Base-by-base conservation (phyloP, 2,888 invertebrate species). In the Heliconius hortense region DNA sequence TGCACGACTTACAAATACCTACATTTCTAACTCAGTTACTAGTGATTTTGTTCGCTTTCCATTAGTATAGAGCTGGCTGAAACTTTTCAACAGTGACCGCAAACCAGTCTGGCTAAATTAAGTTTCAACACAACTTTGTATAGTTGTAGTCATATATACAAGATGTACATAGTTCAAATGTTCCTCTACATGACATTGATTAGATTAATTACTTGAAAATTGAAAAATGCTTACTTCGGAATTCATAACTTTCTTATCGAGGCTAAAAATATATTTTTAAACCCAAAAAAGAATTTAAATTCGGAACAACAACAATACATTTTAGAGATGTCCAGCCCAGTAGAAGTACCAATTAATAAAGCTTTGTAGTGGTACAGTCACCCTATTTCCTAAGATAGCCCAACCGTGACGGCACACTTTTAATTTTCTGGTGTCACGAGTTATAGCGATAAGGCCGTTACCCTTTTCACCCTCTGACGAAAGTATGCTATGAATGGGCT, bases 351-450 rank as follows among this genome's bases (percentile, higher is more conserved):
- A 89, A 92, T 93, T 92, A 93, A 93, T 92, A 91, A 92, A 90
- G 90, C 89, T 86, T 84, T 84, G 83, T 84, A 87, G 88, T 80
- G 88, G 90, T 89, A 79, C 84, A 89, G 90, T 92, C 92, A 92
- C 90, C 88, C 90, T 87, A 88, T 89, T 88, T 86, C 82, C 86
- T 86, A 86, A 90, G 91, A 92, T 89, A 89, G 88, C 88, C 87
- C 84, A 84, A 87, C 84, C 88, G 86, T 93, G 93, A 93, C 90
- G 81, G 77, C 80, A 88, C 90, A 87, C 90, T 93, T 93, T 91
- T 90, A 92, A 93, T 92, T 92, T 92, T 92, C 90, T 91, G 89
- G 88, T 90, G 92, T 91, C 91, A 90, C 91, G 88, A 88, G 87
- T 89, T 87, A 87, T 84, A 85, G 87, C 90, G 91, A 91, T 92